phyloP scores from a whole-genome alignment of 2,113 vertebrate species.

The Sinocyclocheilus anophthalmus region DNA sequence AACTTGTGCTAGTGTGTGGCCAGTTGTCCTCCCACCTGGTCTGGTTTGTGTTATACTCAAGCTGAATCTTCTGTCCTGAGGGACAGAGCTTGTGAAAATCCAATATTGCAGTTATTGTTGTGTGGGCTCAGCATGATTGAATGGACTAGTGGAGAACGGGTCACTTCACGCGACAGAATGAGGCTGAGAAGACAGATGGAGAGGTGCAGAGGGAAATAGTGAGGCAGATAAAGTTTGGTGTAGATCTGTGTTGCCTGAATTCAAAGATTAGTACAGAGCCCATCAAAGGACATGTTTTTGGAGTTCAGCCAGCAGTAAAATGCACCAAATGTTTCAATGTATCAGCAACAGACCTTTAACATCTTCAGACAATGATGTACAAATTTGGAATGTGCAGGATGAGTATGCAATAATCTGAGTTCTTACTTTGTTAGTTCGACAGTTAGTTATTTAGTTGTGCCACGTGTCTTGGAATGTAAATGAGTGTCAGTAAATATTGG shows the following conservation, averaged over 20 bases:
- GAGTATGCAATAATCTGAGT: not conserved
- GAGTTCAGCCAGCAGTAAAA: not conserved
- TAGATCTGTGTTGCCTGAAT: conserved; percentile 13
- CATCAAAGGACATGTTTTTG: conserved; percentile 11
- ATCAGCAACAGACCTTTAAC: not conserved
- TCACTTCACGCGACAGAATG: conserved; percentile 45
- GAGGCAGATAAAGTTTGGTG: conserved; percentile 18
- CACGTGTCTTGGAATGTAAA: not conserved
- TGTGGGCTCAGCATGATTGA: conserved; percentile 55
- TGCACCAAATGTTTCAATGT: not conserved
- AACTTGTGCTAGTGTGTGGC: conserved; percentile 24
- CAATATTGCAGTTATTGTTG: conserved; percentile 60
- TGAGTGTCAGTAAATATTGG: not conserved
- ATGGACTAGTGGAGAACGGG: conserved; percentile 38
- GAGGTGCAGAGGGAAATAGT: conserved; percentile 19
- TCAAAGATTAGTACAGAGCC: not conserved
- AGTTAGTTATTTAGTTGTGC: not conserved
- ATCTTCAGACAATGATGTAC: not conserved
- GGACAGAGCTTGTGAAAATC: conserved; percentile 52
- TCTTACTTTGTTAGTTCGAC: not conserved
- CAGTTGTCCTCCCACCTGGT: conserved; percentile 46
- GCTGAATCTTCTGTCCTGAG: conserved; percentile 48
- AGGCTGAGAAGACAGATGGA: conserved; percentile 47
- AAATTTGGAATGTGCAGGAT: not conserved
- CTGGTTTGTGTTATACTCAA: conserved; percentile 41